These are phyloP conservation scores for Neomorphus geoffroyi DNA, from an alignment of 2,797 vertebrate genomes.

Conservation along the genomic window DNA sequence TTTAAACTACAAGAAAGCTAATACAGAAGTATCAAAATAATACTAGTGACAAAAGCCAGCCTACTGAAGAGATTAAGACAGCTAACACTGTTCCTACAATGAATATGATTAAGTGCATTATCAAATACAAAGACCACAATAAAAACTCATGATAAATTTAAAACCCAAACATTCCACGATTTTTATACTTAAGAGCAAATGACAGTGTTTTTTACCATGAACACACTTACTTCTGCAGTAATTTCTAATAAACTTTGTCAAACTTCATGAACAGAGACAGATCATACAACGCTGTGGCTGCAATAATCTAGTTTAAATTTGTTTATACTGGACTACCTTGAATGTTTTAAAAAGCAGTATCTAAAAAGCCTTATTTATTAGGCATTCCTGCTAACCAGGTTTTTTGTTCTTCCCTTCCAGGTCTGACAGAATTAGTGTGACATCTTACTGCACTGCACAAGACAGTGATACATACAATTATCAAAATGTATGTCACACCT, in stretches of 20 bases:
- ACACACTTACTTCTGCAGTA: not conserved
- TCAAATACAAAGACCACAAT: not conserved
- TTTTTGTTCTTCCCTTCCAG: not conserved
- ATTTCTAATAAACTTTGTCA: not conserved
- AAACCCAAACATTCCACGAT: not conserved
- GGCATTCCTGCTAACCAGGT: not conserved
- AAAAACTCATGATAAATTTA: not conserved
- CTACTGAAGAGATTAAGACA: not conserved
- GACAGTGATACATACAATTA: not conserved
- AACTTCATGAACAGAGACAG: not conserved
- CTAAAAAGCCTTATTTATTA: not conserved
- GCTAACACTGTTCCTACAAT: not conserved
- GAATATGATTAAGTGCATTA: not conserved
- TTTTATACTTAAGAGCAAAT: not conserved
- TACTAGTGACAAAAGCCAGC: not conserved
- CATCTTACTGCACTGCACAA: not conserved
- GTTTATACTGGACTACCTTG: not conserved
- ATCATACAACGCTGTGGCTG: not conserved
- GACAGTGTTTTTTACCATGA: not conserved
- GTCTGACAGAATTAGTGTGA: not conserved
- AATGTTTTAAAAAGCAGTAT: not conserved
- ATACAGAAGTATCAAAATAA: slow-evolving; percentile 4
- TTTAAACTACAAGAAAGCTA: not conserved
- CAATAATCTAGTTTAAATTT: not conserved
- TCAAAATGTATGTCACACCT: not conserved